Evolutionary conservation across 2,888 invertebrate genomes (phyloP).

Genomic region (Plebejus argus): DNA sequence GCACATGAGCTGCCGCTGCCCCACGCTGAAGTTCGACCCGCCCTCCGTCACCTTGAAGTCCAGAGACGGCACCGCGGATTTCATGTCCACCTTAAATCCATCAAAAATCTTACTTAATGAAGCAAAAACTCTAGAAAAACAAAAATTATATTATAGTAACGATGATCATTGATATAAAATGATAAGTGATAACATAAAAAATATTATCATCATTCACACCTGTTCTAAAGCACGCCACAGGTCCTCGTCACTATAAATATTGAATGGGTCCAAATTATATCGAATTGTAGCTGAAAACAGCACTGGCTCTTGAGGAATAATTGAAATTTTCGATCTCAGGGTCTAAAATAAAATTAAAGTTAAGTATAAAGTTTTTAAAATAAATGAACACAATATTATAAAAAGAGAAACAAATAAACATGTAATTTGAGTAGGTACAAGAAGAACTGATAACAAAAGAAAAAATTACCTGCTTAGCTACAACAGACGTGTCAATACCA

Average conservation of each 20-base stretch:
- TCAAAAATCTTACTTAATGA: neutral
- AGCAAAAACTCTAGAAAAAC: neutral
- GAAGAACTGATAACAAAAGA: neutral
- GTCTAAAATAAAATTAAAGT: slow-evolving; percentile 61
- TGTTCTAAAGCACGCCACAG: slow-evolving; percentile 88
- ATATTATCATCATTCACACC: slow-evolving; percentile 55
- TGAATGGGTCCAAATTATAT: slow-evolving; percentile 89
- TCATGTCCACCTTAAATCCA: slow-evolving; percentile 84
- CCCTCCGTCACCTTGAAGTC: slow-evolving; percentile 87
- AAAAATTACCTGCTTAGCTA: slow-evolving; percentile 76
- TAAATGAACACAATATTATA: neutral
- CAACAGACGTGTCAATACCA: slow-evolving; percentile 76
- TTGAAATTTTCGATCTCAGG: slow-evolving; percentile 82
- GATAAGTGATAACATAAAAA: neutral
- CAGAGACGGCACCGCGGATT: slow-evolving; percentile 83
- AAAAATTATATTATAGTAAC: neutral
- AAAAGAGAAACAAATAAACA: neutral
- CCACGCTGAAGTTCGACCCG: slow-evolving; percentile 92
- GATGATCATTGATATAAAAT: no score
- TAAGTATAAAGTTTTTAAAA: slow-evolving; percentile 12
- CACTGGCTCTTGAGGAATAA: slow-evolving; percentile 91
- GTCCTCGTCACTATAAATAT: slow-evolving; percentile 83
- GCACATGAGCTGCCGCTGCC: slow-evolving; percentile 94
- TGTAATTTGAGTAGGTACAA: neutral
- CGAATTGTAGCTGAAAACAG: slow-evolving; percentile 87